Evolutionary conservation across 2,888 invertebrate genomes (phyloP), one percentile per base, ranked within the genome.

Genomic region (Papilio protenor): DNA sequence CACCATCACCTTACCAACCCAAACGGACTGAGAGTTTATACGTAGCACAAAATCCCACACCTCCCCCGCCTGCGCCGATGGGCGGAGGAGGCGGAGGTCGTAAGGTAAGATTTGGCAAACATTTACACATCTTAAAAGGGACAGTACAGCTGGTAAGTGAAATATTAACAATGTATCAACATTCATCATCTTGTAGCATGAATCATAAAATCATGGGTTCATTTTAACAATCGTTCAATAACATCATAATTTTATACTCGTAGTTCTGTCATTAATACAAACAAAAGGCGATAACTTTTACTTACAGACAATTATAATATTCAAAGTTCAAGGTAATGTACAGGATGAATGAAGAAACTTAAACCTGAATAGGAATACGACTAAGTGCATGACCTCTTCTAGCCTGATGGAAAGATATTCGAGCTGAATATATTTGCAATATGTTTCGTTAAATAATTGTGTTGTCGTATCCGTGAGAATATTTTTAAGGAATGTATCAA

Each of bases 11-110:
- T 79, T 97, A 97, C 86, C 98, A 98, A 90, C 98, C 98, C 79
- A 98, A 98, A 92, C 96, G 98, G 87, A 98, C 98, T 81, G 98
- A 98, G 93, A 98, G 98, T 89, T 95, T 98, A 85, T 98, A 97
- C 92, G 96, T 98, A 85, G 88, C 95, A 55, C 94, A 87, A 81
- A 91, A 88, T 81, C 90, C 92, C 57, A 87, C 89, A 77, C 95
- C 96, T 75, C 93, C 94, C 33, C 94, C 95, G 80, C 87, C 95
- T 80, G 87, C 87, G 72, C 88, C 92, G 18, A 87, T 85, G 81
- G 88, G 89, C 27, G 90, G 90, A 23, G 94, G 92, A 75, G 93
- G 91, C 52, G 90, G 91, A 47, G 93, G 91, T 70, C 92, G 95
- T 72, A 94, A 94, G 91, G 94, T 94, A 85, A 87, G 88, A 79